Conservation (phyloP, 2,888 invertebrate species). For the Melolontha melolontha region DNA sequence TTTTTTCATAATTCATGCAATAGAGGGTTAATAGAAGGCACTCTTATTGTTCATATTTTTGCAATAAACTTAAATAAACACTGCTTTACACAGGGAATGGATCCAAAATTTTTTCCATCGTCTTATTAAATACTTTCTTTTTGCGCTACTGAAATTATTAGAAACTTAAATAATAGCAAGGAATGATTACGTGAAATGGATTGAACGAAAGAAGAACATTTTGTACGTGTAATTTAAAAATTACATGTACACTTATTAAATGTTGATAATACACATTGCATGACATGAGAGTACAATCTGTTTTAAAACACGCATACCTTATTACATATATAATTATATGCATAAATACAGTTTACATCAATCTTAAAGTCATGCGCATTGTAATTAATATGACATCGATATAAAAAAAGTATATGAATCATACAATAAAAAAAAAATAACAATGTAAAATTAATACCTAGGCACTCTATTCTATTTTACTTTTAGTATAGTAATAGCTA, state of each 20-base stretch:
- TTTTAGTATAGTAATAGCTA: constrained; percentile 36
- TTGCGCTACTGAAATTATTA: too few relatives aligned
- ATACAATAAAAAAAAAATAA: constrained; percentile 47
- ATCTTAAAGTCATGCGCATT: constrained; percentile 52
- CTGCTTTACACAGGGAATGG: background rate
- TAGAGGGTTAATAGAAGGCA: too few relatives aligned
- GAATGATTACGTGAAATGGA: too few relatives aligned
- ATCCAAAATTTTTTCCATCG: background rate
- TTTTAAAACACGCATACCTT: constrained; percentile 57
- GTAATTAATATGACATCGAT: constrained; percentile 28
- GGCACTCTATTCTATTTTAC: constrained; percentile 17
- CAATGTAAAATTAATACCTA: constrained; percentile 47
- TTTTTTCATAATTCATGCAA: too few relatives aligned
- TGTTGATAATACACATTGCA: constrained; percentile 52
- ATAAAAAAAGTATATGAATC: constrained; percentile 23
- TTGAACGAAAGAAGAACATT: too few relatives aligned
- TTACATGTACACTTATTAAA: too few relatives aligned
- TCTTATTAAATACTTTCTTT: background rate
- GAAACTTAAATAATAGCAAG: too few relatives aligned
- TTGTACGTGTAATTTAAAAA: too few relatives aligned
- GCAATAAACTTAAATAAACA: background rate
- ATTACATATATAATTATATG: constrained; percentile 59
- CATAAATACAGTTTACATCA: constrained; percentile 59
- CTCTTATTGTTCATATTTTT: background rate
- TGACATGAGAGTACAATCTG: constrained; percentile 50